Evolutionary conservation across 35 echinoderm and acorn worm genomes (phyloP), one percentile per base, ranked within the genome.

Genomic region (Ophiothrix spiculata): DNA sequence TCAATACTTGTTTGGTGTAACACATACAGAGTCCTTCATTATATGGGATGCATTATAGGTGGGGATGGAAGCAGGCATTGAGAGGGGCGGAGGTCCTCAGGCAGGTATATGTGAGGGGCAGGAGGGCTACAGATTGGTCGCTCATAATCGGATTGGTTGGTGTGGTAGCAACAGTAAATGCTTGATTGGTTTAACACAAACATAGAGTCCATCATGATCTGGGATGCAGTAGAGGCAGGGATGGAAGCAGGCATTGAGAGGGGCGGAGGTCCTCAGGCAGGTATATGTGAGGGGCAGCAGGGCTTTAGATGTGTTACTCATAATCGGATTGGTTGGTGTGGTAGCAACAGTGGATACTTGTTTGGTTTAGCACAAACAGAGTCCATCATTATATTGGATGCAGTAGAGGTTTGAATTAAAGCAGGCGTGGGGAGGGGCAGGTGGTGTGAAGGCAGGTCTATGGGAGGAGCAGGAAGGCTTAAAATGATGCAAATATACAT

Each of bases 11-110:
- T 97, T 93, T 74, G 93, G 95, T 75, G 56, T 97, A 42, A 97
- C 95, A 32, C 91, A 97, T 37, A 85, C 84, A 49, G 92, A 90
- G 33, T 86, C 91, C 16, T 76, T 97, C 4, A 76, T 93, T 2
- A 92, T 97, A 12, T 97, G 90, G 90, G 95, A 97, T 91, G 95
- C 95, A 21, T 91, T 97, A 1, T 91, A 97, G 85, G 95, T 97
- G 90, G 88, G 60, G 29, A n/a, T n/a, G n/a, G n/a, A n/a, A n/a
- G 28, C 77, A 79, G 39, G 8, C 16, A 38, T 35, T 79, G 77
- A 37, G 77, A 33, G n/a, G n/a, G n/a, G n/a, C n/a, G n/a, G n/a
- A n/a, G n/a, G n/a, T n/a, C n/a, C n/a, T 39, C 19, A 1, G 35
- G 25, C 10, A n/a, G n/a, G n/a, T n/a, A n/a, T n/a, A n/a, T n/a